A percentile compares a stretch with the other conserved stretches of the same genome.
These are phyloP conservation scores for Holacanthella duospinosa DNA, from an alignment of 2,888 invertebrate species.

Conservation along the genomic window DNA sequence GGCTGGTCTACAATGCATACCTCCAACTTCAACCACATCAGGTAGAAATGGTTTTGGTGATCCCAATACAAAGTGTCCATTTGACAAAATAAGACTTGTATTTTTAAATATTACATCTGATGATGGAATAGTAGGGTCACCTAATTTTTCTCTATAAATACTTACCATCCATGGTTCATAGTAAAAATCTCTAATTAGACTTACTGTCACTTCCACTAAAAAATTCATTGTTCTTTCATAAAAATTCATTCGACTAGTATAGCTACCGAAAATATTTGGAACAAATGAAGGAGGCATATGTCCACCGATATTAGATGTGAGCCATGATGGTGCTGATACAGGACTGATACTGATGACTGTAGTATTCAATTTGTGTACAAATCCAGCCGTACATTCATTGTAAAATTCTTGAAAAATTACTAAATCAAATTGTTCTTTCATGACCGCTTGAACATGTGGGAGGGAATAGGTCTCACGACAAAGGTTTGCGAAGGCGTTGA, in stretches of 20 bases:
- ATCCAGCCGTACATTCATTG: conserved; percentile 16
- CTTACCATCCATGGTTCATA: conserved; percentile 7
- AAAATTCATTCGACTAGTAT: conserved; percentile 13
- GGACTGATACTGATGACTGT: conserved; percentile 8
- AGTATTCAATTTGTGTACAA: conserved; percentile 11
- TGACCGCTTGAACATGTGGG: conserved; percentile 15
- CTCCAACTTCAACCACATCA: conserved; percentile 30
- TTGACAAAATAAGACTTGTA: conserved; percentile 32
- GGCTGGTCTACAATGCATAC: conserved; percentile 53
- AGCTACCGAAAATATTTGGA: neutral
- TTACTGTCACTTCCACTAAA: neutral
- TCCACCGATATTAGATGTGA: neutral
- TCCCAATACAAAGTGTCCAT: conserved; percentile 33
- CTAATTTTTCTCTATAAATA: conserved; percentile 5
- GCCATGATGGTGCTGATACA: neutral
- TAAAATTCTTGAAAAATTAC: conserved; percentile 37
- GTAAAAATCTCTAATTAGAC: neutral
- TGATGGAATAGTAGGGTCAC: conserved; percentile 23
- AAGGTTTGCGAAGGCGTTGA: conserved; percentile 7
- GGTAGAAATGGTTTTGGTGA: conserved; percentile 28
- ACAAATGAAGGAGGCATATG: conserved; percentile 18
- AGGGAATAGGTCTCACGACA: conserved; percentile 22
- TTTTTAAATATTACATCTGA: conserved; percentile 31
- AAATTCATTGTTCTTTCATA: conserved; percentile 11
- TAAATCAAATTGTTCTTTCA: conserved; percentile 37